Evolutionary conservation across 2,888 invertebrate species (phyloP).

Genomic region (Orthonychiurus folsomi): DNA sequence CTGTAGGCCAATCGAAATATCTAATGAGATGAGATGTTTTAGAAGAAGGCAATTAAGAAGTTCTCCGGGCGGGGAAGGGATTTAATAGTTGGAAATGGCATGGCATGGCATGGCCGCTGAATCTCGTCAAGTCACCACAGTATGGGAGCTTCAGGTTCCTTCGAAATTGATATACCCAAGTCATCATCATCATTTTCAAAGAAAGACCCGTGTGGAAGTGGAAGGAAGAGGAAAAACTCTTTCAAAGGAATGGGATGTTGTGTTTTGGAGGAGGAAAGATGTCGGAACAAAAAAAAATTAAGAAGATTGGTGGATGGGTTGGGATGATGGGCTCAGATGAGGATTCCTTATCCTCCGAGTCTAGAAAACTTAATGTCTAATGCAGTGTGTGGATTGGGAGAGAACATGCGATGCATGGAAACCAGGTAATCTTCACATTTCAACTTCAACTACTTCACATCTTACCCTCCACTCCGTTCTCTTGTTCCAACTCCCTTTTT

Average conservation of each 20-base stretch:
- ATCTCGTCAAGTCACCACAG: neutral
- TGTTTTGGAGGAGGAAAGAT: neutral
- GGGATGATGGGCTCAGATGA: neutral
- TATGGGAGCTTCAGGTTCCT: slow-evolving; percentile 4
- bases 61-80: too few species aligned
- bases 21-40: slow-evolving; percentile 29
- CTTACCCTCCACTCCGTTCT: neutral
- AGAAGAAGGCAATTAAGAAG: slow-evolving; percentile 33
- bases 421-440: neutral
- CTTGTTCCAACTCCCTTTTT: neutral
- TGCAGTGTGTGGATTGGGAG: neutral
- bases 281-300: neutral
- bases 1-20: slow-evolving; percentile 28
- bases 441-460: neutral
- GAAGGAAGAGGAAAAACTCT: neutral
- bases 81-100: too few species aligned
- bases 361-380: too few species aligned
- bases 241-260: too few species aligned
- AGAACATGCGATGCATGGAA: neutral
- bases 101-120: too few species aligned
- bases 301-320: slow-evolving; percentile 7
- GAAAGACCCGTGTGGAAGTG: neutral
- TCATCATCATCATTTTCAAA: slow-evolving; percentile 32
- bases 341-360: too few species aligned
- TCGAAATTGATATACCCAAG: slow-evolving; percentile 34